Base-by-base conservation (phyloP, 1,140 invertebrate genomes). In the Homalodisca vitripennis region DNA sequence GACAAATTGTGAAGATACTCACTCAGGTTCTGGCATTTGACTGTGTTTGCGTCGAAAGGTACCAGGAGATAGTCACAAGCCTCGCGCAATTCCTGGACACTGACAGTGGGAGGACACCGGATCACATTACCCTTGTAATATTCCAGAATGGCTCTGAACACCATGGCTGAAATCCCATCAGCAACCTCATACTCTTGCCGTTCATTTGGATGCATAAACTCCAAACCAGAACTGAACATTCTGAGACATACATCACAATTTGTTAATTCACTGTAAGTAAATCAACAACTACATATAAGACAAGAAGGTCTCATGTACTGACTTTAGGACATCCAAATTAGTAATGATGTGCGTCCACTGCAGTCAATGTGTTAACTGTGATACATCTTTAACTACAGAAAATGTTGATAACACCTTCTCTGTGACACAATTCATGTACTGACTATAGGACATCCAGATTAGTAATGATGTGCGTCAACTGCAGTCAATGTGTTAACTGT, bases 61-160 rank as follows among this genome's bases (percentile, higher is more conserved):
- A 99, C 92, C 1, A 99, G 85, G 30, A 99, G 82, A 80, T 99
- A 99, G 81, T 99, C 98, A 79, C 98, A 99, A 26, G 98, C 98
- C 81, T 99, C 98, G 63, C 97, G 83, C 41, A 99, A 80, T 81
- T 99, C 98, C 77, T 96, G 93, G 14, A 98, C 92, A 2, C 91
- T 88, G 2, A 97, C 91, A 55, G 87, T 88, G 14, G 86, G 86
- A 3, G 86, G 86, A 68, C 76, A 77, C 30, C 92, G 85, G 72
- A 98, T 94, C 1, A 90, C 81, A 14, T 94, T 95, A 53, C 89
- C 88, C 71, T 94, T 92, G 80, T 99, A 99, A 81, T 92, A 99
- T 72, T 99, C 98, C 74, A 99, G 82, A 75, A 99, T 97, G 0
- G 95, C 92, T 51, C 96, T 84, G 78, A 99, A 99, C 1, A 99